phyloP scores from a whole-genome alignment of 2,888 invertebrate species.

The Antheraea assamensis region DNA sequence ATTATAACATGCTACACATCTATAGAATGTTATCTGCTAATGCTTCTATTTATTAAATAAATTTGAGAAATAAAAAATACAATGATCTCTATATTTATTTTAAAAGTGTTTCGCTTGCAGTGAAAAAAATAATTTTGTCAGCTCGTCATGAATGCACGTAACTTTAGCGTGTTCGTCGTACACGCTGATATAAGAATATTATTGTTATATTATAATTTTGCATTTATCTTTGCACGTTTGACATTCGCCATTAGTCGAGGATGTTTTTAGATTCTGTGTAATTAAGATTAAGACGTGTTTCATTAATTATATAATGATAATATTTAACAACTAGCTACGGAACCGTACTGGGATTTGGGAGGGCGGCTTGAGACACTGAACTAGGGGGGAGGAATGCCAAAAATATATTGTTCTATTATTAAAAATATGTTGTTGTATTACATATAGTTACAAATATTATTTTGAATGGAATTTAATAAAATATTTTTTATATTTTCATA shows the following conservation, averaged over 20 bases:
- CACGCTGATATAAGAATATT: background rate
- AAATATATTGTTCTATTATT: background rate
- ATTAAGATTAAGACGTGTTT: constrained; percentile 35
- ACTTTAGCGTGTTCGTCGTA: background rate
- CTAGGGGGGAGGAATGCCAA: background rate
- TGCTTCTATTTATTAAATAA: background rate
- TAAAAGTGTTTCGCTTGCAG: background rate
- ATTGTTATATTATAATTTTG: constrained; percentile 31
- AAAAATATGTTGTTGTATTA: too few relatives aligned
- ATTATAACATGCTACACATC: background rate
- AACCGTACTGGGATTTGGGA: background rate
- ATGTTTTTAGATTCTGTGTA: constrained; percentile 30
- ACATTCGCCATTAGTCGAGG: constrained; percentile 36
- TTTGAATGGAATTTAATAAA: too few relatives aligned
- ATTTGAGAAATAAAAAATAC: background rate
- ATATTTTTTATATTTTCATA: too few relatives aligned
- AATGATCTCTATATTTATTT: background rate
- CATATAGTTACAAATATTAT: too few relatives aligned
- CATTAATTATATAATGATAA: constrained; percentile 31
- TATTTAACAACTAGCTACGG: constrained; percentile 18
- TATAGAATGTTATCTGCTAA: background rate
- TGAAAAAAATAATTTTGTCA: background rate
- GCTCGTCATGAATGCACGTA: background rate
- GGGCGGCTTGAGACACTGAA: too few relatives aligned
- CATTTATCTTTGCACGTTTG: constrained; percentile 29